These are phyloP conservation scores for Bradypodion ventrale DNA, from an alignment of 2,797 vertebrate species.

Conservation along the genomic window DNA sequence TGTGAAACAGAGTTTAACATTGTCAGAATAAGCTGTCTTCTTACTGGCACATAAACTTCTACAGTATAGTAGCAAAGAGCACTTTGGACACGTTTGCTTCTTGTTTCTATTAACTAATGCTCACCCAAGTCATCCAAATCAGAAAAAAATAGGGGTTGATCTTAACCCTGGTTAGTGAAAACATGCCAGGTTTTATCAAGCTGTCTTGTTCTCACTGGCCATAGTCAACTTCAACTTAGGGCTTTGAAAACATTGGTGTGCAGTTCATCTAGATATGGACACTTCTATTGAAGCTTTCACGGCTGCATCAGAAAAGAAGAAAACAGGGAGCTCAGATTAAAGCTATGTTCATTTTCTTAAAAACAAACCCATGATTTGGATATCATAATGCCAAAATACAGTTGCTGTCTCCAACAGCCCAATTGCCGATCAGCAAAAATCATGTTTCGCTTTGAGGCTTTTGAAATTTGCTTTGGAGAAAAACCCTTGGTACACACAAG, in stretches of 20 bases:
- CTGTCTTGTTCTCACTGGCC: neutral
- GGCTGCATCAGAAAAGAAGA: neutral
- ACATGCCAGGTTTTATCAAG: neutral
- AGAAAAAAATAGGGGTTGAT: neutral
- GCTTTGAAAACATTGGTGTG: neutral
- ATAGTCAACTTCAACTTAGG: neutral
- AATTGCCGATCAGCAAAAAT: slow-evolving; percentile 31
- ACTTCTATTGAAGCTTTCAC: too few relatives aligned
- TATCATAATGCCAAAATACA: neutral
- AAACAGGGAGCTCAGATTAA: neutral
- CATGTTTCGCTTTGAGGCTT: slow-evolving; percentile 71
- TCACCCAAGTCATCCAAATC: neutral
- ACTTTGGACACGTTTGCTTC: neutral
- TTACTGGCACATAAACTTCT: neutral
- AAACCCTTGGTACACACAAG: slow-evolving; percentile 88
- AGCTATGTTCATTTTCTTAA: neutral
- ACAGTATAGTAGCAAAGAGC: neutral
- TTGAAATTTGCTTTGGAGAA: slow-evolving; percentile 93
- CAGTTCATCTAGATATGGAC: too few relatives aligned
- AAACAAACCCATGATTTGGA: neutral
- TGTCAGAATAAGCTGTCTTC: too few relatives aligned
- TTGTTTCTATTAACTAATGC: neutral
- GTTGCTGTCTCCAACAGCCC: neutral
- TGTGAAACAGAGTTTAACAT: too few relatives aligned
- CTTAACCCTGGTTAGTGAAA: neutral